A percentile compares a stretch with the other conserved stretches of the same genome.
Conservation (phyloP, 2,888 invertebrate genomes). For the Scrobipalpa atriplicella region DNA sequence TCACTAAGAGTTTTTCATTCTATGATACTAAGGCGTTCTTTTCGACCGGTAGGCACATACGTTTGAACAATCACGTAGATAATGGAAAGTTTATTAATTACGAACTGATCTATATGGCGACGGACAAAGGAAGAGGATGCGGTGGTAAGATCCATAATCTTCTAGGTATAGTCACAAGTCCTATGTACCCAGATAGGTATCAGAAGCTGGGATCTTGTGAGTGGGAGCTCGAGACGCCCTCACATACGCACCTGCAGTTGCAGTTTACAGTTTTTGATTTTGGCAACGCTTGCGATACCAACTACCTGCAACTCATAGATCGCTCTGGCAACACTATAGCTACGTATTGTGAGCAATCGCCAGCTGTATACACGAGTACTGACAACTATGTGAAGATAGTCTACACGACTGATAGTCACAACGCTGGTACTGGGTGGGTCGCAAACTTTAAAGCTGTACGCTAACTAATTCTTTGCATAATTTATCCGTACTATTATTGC, state of each 20-base stretch:
- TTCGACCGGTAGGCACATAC: conserved; percentile 85
- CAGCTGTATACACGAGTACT: conserved; percentile 78
- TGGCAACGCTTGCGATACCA: conserved; percentile 84
- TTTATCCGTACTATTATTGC: no score
- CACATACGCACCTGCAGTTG: conserved; percentile 53
- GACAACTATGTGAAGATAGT: conserved; percentile 83
- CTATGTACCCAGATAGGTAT: conserved; percentile 64
- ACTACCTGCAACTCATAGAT: conserved; percentile 86
- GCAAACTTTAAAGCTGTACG: conserved; percentile 58
- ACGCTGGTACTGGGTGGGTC: conserved; percentile 88
- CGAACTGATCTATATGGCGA: conserved; percentile 64
- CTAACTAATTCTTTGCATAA: neutral
- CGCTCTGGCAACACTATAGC: conserved; percentile 60
- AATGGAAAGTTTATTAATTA: conserved; percentile 45
- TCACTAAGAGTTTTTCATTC: conserved; percentile 39
- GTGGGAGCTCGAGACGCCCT: conserved; percentile 70
- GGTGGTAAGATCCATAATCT: conserved; percentile 62
- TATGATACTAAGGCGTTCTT: conserved; percentile 74
- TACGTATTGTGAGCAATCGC: conserved; percentile 80
- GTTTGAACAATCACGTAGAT: conserved; percentile 74
- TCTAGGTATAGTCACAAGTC: conserved; percentile 66
- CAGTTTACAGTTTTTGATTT: conserved; percentile 82
- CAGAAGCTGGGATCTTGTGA: conserved; percentile 60
- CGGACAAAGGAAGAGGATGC: conserved; percentile 70
- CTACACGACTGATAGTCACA: conserved; percentile 86